A percentile compares a stretch with the other conserved stretches of the same genome.
phyloP scores from a whole-genome alignment of 2,113 vertebrate genomes.

The Colius striatus region DNA sequence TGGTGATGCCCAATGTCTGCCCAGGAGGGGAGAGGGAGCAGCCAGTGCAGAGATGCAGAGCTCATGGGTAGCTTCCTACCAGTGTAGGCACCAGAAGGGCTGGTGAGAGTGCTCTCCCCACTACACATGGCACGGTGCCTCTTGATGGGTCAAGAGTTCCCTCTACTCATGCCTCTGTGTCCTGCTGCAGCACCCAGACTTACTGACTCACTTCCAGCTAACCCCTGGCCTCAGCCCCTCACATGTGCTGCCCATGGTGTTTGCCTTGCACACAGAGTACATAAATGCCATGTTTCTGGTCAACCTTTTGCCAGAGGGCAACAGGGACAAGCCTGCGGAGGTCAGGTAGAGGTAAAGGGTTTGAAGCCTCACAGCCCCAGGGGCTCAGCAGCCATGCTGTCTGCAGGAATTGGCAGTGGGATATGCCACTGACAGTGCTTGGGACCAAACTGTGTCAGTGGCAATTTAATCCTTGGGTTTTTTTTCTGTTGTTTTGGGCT shows the following conservation, averaged over 20 bases:
- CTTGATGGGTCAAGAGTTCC: neutral
- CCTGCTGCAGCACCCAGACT: neutral
- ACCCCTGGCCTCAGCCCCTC: neutral
- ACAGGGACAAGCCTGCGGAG: neutral
- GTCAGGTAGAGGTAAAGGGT: neutral
- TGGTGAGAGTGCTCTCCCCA: neutral
- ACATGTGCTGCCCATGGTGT: rapidly evolving
- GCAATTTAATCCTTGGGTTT: neutral
- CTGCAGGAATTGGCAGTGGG: neutral
- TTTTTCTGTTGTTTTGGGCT: neutral
- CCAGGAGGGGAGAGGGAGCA: neutral
- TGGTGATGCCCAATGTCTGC: rapidly evolving
- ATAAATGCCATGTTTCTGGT: neutral
- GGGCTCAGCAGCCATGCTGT: neutral
- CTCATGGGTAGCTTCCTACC: neutral
- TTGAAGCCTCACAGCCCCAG: neutral
- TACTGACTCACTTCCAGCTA: neutral
- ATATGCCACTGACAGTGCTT: rapidly evolving
- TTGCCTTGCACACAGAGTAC: neutral
- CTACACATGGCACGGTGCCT: neutral
- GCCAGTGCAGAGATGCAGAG: rapidly evolving
- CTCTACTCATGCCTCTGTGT: neutral
- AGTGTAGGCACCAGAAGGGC: rapidly evolving
- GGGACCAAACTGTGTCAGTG: neutral
- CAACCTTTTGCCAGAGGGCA: neutral